These are phyloP conservation scores for Microctenopoma lineatum DNA, from an alignment of 2,797 vertebrate genomes.

Conservation along the genomic window DNA sequence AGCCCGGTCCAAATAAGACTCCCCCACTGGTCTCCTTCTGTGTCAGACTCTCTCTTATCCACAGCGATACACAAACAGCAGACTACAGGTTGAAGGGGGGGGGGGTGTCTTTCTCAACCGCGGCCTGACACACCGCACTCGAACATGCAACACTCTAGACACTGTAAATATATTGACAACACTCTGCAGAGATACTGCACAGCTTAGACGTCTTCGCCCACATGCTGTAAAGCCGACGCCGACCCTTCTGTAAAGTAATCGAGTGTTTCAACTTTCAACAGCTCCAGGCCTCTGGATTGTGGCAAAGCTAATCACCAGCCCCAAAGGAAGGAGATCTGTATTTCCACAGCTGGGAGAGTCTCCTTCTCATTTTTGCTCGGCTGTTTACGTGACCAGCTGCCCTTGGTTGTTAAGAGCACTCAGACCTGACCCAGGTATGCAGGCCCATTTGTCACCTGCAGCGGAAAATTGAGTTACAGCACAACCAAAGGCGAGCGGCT, in stretches of 20 bases:
- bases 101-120: slow-evolving; percentile 2
- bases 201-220: slow-evolving; percentile 20
- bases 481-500: slow-evolving; percentile 97
- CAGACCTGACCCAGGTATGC: slow-evolving; percentile 86
- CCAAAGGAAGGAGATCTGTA: slow-evolving; percentile 37
- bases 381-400: slow-evolving; percentile 72
- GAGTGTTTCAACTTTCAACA: slow-evolving; percentile 45
- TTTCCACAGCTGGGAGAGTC: slow-evolving; percentile 51
- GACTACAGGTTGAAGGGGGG: slow-evolving; percentile 10
- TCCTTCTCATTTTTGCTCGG: slow-evolving; percentile 57
- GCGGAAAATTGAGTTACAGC: slow-evolving; percentile 98
- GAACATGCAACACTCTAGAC: slow-evolving; percentile 14
- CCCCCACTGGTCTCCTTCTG: slow-evolving; percentile 33
- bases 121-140: slow-evolving; percentile 16
- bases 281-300: slow-evolving; percentile 24
- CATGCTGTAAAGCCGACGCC: slow-evolving; percentile 18
- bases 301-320: slow-evolving; percentile 37
- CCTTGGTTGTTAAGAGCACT: slow-evolving; percentile 78
- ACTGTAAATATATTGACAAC: slow-evolving; percentile 30
- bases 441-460: slow-evolving; percentile 99
- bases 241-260: slow-evolving; percentile 50
- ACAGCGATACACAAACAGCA: slow-evolving; percentile 19
- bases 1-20: slow-evolving; percentile 77
- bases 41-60: slow-evolving; percentile 15
- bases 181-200: slow-evolving; percentile 20